A percentile compares a stretch with the other conserved stretches of the same genome.
These are phyloP conservation scores for Agrypnus murinus DNA, from an alignment of 2,888 invertebrate species.

Conservation along the genomic window DNA sequence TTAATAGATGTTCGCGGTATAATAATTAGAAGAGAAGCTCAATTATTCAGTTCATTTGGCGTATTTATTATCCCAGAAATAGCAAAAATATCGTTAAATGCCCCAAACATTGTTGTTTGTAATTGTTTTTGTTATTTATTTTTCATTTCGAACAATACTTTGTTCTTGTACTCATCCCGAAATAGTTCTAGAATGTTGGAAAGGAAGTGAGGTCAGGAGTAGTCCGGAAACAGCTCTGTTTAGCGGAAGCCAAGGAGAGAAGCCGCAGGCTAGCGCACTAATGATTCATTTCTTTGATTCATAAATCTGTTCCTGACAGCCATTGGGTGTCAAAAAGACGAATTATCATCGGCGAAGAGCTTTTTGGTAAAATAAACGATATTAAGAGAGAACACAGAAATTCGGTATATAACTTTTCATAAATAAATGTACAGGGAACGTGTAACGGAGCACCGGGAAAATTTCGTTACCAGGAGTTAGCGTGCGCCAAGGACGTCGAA, in stretches of 20 bases:
- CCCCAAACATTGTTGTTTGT: no score
- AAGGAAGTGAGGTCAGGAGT: constrained; percentile 44
- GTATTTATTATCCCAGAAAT: no score
- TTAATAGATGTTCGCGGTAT: no score
- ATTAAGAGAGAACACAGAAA: constrained; percentile 33
- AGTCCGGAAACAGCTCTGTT: constrained; percentile 53
- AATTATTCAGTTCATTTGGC: no score
- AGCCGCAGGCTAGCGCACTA: constrained; percentile 63
- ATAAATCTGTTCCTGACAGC: constrained; percentile 65
- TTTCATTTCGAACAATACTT: constrained; percentile 28
- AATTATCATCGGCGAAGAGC: constrained; percentile 50
- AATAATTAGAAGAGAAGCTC: no score
- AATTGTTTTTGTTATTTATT: neutral
- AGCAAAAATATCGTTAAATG: no score
- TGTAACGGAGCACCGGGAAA: constrained; percentile 30
- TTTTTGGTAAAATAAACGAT: constrained; percentile 36
- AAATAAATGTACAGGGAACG: constrained; percentile 27
- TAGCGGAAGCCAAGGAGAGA: constrained; percentile 60
- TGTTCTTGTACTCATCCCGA: constrained; percentile 22
- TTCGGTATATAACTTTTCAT: constrained; percentile 32
- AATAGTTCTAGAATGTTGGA: constrained; percentile 25
- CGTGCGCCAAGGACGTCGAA: constrained; percentile 20
- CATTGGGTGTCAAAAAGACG: constrained; percentile 58
- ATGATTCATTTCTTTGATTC: constrained; percentile 65
- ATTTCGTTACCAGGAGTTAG: constrained; percentile 41